Evolutionary conservation across 2,113 vertebrate species (phyloP).

Genomic region (Zingel zingel): DNA sequence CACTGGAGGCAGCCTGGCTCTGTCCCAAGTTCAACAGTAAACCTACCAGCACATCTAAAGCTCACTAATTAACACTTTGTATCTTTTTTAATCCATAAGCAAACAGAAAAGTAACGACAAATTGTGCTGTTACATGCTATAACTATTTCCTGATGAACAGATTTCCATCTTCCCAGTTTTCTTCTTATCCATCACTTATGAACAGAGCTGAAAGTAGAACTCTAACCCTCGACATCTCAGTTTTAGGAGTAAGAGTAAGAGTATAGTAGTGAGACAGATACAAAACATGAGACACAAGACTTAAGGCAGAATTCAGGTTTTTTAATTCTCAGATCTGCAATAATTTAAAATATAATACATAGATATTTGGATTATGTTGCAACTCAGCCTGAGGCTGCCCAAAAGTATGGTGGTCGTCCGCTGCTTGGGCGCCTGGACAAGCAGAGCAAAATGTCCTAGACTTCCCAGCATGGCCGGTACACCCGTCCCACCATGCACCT

Average conservation of each 20-base stretch:
- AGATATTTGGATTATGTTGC: conserved; percentile 44
- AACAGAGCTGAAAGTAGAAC: background rate
- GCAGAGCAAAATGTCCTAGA: conserved; percentile 63
- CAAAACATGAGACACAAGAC: conserved; percentile 28
- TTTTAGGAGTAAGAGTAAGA: background rate
- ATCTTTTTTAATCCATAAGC: background rate
- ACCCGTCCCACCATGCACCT: conserved; percentile 88
- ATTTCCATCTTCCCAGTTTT: background rate
- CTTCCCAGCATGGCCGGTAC: conserved; percentile 87
- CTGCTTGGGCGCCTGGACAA: background rate
- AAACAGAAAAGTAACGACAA: background rate
- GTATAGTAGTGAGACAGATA: background rate
- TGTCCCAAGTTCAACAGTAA: background rate
- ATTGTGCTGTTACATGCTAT: background rate
- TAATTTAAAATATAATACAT: conserved; percentile 38
- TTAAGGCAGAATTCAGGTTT: conserved; percentile 38
- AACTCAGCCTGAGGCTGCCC: conserved; percentile 21
- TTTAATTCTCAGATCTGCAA: conserved; percentile 70
- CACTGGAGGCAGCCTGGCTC: background rate
- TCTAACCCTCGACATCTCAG: background rate
- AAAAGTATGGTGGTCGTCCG: conserved; percentile 4
- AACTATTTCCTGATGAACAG: background rate
- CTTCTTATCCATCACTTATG: background rate
- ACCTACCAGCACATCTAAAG: background rate
- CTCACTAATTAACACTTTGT: background rate